phyloP scores from a whole-genome alignment of 2,113 vertebrate genomes.

The Pogonocichla stellata region DNA sequence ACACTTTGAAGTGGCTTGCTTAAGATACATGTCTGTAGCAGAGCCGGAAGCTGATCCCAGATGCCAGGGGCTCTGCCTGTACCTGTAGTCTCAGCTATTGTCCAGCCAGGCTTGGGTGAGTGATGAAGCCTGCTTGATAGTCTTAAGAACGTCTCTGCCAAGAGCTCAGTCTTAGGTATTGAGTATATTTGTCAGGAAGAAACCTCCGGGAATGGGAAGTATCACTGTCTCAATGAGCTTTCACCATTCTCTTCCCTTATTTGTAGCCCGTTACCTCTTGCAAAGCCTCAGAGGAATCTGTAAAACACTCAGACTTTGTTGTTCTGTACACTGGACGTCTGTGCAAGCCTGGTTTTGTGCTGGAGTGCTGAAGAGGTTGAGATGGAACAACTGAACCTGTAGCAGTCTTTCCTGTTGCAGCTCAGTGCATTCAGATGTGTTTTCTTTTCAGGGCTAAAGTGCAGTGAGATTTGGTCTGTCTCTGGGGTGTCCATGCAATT shows the following conservation, averaged over 20 bases:
- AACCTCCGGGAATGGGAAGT: background rate
- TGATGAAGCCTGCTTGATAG: background rate
- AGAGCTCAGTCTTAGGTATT: background rate
- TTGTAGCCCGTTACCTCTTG: background rate
- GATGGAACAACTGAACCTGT: background rate
- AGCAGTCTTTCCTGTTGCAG: background rate
- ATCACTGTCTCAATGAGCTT: background rate
- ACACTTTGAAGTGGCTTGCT: background rate
- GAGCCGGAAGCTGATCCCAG: background rate
- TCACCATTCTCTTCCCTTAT: background rate
- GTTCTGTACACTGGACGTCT: background rate
- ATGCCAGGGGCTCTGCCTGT: background rate
- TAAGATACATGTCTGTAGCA: background rate
- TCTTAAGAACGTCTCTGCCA: background rate
- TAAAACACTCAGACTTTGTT: background rate
- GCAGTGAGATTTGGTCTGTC: background rate
- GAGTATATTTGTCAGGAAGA: background rate
- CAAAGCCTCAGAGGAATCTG: background rate
- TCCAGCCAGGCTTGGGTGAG: background rate
- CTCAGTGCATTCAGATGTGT: background rate
- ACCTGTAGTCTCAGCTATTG: background rate
- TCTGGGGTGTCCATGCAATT: background rate
- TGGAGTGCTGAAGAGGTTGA: background rate
- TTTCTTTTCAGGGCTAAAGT: background rate
- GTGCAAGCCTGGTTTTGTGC: background rate